Evolutionary conservation across 1,140 invertebrate species (phyloP).

Genomic region (Cydia amplana): DNA sequence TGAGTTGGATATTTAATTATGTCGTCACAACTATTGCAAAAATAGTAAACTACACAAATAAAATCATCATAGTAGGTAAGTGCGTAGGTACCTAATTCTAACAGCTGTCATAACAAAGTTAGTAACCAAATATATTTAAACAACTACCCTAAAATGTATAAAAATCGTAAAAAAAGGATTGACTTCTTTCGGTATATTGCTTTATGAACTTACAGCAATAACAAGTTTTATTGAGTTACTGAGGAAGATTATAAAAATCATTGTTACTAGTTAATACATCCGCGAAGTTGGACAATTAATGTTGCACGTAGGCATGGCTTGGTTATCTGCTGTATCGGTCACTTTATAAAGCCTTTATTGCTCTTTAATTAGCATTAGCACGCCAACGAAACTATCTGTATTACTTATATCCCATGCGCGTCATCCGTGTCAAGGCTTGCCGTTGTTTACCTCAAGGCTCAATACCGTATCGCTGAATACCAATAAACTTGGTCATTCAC

Average conservation of each 20-base stretch:
- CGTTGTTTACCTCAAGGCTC: slow-evolving; percentile 49
- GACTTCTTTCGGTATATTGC: slow-evolving; percentile 28
- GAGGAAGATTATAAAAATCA: slow-evolving; percentile 23
- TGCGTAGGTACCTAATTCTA: background rate
- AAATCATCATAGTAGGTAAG: background rate
- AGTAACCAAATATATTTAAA: slow-evolving; percentile 13
- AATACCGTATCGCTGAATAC: slow-evolving; percentile 52
- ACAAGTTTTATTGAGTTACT: slow-evolving; percentile 28
- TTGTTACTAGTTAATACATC: slow-evolving; percentile 12
- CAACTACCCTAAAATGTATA: slow-evolving; percentile 22
- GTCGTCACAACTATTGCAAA: background rate
- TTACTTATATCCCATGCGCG: slow-evolving; percentile 38
- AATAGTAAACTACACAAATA: background rate
- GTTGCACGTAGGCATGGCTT: background rate
- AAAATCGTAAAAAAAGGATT: slow-evolving; percentile 31
- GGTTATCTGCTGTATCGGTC: slow-evolving; percentile 33
- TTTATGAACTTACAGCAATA: slow-evolving; percentile 30
- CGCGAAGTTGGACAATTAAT: background rate
- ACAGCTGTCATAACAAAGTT: slow-evolving; percentile 18
- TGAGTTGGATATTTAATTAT: background rate
- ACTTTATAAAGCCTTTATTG: slow-evolving; percentile 58
- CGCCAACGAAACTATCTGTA: slow-evolving; percentile 42
- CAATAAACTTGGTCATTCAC: slow-evolving; percentile 55
- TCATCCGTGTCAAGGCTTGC: slow-evolving; percentile 65
- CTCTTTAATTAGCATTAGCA: slow-evolving; percentile 55